These are phyloP conservation scores for Halcyon badia DNA, from an alignment of 2,797 vertebrate genomes.

Conservation along the genomic window DNA sequence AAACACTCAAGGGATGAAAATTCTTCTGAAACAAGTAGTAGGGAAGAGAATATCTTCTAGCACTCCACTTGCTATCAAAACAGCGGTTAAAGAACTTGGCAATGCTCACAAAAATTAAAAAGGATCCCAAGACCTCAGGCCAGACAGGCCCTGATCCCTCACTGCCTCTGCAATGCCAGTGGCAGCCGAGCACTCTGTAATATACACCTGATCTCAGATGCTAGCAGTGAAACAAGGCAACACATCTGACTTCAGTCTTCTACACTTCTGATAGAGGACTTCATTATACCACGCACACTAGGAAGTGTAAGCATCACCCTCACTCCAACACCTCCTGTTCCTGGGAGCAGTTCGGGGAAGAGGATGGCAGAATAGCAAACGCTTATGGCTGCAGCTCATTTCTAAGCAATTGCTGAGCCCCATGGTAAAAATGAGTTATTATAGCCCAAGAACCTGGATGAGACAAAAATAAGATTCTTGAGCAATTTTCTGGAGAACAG, in stretches of 20 bases:
- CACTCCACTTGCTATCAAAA: neutral
- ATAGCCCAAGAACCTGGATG: neutral
- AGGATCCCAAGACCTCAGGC: neutral
- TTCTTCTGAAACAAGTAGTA: neutral
- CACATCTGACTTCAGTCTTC: neutral
- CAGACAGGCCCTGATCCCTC: neutral
- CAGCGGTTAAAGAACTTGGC: neutral
- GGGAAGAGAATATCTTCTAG: neutral
- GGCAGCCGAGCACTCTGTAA: neutral
- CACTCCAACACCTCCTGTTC: accelerated
- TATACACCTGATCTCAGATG: neutral
- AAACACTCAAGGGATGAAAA: neutral
- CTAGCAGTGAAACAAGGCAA: neutral
- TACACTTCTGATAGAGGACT: neutral
- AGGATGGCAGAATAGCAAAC: neutral
- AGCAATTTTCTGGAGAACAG: neutral
- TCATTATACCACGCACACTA: accelerated
- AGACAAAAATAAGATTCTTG: neutral
- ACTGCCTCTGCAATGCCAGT: neutral
- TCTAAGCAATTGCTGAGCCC: neutral
- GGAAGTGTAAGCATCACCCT: neutral
- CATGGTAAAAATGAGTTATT: neutral
- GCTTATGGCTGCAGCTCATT: neutral
- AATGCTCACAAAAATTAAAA: neutral
- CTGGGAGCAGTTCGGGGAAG: neutral